These are phyloP conservation scores for Psephotus haematonotus DNA, from an alignment of 2,113 vertebrate species.

Conservation along the genomic window DNA sequence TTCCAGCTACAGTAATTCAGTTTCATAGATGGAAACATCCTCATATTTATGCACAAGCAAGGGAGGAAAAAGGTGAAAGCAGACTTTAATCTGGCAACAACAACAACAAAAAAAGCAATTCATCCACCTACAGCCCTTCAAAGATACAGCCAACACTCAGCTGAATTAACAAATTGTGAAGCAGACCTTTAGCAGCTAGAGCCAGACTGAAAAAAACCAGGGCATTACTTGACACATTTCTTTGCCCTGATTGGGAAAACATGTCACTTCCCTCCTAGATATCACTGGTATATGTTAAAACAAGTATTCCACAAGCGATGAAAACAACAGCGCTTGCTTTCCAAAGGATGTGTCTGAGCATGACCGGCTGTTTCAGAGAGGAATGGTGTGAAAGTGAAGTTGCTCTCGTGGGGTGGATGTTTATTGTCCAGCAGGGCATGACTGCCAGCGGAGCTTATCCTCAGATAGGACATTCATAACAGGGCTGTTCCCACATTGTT, in stretches of 20 bases:
- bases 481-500: not conserved
- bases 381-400: not conserved
- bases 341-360: constrained; percentile 10
- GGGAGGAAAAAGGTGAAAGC: not conserved
- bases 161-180: not conserved
- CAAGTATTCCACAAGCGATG: not conserved
- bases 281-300: constrained; percentile 20
- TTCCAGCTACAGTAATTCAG: not conserved
- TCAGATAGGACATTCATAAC: not conserved
- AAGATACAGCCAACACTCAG: not conserved
- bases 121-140: not conserved
- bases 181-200: not conserved
- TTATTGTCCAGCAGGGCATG: not conserved
- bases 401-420: not conserved
- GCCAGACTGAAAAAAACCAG: not conserved
- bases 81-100: not conserved
- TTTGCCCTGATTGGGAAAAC: constrained; percentile 15
- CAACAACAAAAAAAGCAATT: not conserved
- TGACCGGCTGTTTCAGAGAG: not conserved
- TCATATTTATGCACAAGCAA: not conserved
- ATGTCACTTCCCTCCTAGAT: constrained; percentile 14
- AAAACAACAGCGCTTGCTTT: not conserved
- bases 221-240: constrained; percentile 17
- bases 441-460: not conserved
- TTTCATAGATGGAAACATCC: not conserved